A percentile compares a stretch with the other conserved stretches of the same genome.
phyloP scores from a whole-genome alignment of 2,113 vertebrate genomes.

The Phainopepla nitens region DNA sequence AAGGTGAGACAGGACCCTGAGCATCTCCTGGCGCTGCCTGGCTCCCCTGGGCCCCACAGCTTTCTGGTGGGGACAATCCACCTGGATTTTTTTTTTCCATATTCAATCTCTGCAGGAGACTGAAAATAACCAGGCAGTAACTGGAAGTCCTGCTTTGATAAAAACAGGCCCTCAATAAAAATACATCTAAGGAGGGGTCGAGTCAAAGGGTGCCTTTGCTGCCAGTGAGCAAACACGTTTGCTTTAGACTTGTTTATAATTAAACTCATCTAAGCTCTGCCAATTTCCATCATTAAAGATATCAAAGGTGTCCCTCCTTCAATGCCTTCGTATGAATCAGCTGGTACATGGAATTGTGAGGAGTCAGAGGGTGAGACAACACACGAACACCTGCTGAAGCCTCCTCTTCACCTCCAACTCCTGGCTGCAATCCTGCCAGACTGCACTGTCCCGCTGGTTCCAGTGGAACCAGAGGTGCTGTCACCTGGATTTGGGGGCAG shows the following conservation, averaged over 20 bases:
- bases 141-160: neutral
- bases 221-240: neutral
- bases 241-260: neutral
- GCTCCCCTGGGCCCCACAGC: neutral
- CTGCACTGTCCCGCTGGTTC: rapidly evolving
- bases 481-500: neutral
- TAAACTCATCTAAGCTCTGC: neutral
- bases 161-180: neutral
- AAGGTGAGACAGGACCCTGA: neutral
- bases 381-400: neutral
- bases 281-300: neutral
- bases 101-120: neutral
- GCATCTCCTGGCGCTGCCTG: neutral
- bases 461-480: neutral
- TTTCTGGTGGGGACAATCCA: neutral
- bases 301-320: neutral
- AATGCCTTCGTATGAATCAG: neutral
- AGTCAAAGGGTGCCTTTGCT: neutral
- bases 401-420: rapidly evolving
- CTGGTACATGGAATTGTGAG: neutral
- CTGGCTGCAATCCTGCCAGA: neutral
- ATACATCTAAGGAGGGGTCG: neutral
- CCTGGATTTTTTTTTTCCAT: rapidly evolving
- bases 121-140: neutral
- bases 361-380: neutral